Evolutionary conservation across 2,797 vertebrate genomes (phyloP), one percentile per base, ranked within the genome.

Genomic region (Poeciliopsis paucimaculata): DNA sequence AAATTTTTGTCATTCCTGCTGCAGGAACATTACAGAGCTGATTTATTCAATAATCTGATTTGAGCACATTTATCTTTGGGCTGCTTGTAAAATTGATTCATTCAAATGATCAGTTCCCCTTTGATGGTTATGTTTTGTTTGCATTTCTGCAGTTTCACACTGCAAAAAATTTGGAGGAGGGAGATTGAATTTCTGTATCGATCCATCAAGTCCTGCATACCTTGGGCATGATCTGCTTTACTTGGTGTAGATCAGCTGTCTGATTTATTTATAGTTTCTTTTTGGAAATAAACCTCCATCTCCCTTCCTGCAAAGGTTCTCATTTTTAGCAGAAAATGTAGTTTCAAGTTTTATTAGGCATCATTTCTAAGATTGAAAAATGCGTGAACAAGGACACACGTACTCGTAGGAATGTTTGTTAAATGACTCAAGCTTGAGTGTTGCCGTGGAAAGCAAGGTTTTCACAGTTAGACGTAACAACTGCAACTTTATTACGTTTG

Each of bases 111-210:
- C 87, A 86, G 87, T 93, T 94, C 90, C 82, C 85, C 77, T 90
- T 84, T 92, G 91, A 92, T 90, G 86, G 77, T 91, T 91, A 86
- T 91, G 90, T 92, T 76, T 91, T 87, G 84, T 91, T 81, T 88
- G 51, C 78, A 66, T 82, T 86, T 82, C 57, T 77, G 78, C 84
- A 72, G 31, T 75, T 82, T 83, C 72, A 82, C 78, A 91, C 79
- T 79, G 82, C 7, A 85, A 45, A 34, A 76, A 36, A 47, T 86
- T 81, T 92, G 88, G 79, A 84, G 82, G 78, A 90, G 90, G 86
- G 90, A 87, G 85, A 90, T 91, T 80, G 87, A 62, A 82, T 90
- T 90, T 91, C 83, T 64, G 55, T 87, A 78, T 83, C 83, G 83
- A 86, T 91, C 88, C 78, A 81, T 92, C 88, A 87, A 76, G 73